Conservation (phyloP, 2,888 invertebrate genomes). For the Lepetodrilus schrolli region DNA sequence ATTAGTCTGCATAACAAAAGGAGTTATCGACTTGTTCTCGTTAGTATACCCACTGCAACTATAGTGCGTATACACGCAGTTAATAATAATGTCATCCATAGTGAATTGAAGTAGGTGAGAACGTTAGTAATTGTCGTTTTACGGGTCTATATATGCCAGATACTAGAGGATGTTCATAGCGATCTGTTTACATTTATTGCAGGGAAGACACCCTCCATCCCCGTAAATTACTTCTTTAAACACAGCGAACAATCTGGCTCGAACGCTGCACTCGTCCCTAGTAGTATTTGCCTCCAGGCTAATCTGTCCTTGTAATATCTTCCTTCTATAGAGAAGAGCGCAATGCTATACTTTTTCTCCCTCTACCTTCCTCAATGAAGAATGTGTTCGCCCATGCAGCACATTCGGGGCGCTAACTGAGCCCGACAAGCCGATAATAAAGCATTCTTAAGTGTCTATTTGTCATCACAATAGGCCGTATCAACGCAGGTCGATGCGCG, state of each 20-base stretch:
- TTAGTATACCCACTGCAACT: no score
- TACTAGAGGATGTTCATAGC: no score
- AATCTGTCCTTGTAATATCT: background rate
- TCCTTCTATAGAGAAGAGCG: background rate
- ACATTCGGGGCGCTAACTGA: slow-evolving; percentile 7
- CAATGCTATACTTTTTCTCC: background rate
- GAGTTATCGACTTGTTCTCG: no score
- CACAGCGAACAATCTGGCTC: background rate
- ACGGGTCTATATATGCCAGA: no score
- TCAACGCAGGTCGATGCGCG: background rate
- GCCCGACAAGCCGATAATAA: background rate
- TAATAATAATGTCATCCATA: no score
- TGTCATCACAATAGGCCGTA: slow-evolving; percentile 16
- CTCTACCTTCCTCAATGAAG: slow-evolving; percentile 13
- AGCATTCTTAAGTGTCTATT: slow-evolving; percentile 16
- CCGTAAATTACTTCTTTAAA: slow-evolving; percentile 1
- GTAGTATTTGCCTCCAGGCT: background rate
- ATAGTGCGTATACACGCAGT: no score
- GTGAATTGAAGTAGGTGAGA: no score
- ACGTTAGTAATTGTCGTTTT: no score
- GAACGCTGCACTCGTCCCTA: background rate
- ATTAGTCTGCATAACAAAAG: no score
- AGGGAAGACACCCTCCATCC: no score
- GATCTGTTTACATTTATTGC: background rate
- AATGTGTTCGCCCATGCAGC: slow-evolving; percentile 22